Percentiles rank a stretch among this genome's conserved stretches.
Conservation (phyloP, 2,888 invertebrate genomes). For the Mesorhabditis belari region DNA sequence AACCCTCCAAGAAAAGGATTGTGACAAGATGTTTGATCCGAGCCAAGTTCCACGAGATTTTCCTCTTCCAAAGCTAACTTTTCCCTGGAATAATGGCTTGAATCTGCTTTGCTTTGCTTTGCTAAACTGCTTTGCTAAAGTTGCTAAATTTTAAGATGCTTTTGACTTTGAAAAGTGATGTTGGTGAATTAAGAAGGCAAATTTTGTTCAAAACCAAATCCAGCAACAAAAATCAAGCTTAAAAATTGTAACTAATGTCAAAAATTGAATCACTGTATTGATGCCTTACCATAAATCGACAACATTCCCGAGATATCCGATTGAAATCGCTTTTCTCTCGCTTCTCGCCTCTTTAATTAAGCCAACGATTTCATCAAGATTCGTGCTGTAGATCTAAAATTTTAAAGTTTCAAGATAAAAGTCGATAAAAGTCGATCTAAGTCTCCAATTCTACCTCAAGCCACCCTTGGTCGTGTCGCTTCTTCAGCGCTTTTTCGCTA, state of each 20-base stretch:
- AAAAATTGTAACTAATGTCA: no score
- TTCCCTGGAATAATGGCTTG: constrained; percentile 55
- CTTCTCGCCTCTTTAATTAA: constrained; percentile 46
- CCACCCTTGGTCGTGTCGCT: constrained; percentile 64
- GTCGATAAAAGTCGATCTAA: constrained; percentile 47
- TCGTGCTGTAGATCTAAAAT: constrained; percentile 48
- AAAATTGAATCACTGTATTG: no score
- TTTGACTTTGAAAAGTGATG: not conserved
- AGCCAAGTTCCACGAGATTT: constrained; percentile 61
- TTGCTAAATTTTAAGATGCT: not conserved
- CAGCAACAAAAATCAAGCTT: no score
- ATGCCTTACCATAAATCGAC: constrained; percentile 58
- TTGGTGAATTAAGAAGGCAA: no score
- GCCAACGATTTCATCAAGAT: constrained; percentile 20
- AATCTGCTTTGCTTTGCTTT: not conserved
- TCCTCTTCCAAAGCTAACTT: constrained; percentile 59
- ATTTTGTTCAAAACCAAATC: no score
- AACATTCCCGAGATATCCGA: constrained; percentile 63
- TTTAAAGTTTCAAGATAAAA: constrained; percentile 56
- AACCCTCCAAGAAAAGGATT: constrained; percentile 62
- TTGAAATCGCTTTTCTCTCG: constrained; percentile 56
- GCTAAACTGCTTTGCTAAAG: not conserved
- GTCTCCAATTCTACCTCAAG: constrained; percentile 57
- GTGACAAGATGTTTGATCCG: constrained; percentile 65
- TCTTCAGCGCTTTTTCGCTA: constrained; percentile 58